phyloP scores from a whole-genome alignment of 2,888 invertebrate genomes.

The Drosophila eohydei region DNA sequence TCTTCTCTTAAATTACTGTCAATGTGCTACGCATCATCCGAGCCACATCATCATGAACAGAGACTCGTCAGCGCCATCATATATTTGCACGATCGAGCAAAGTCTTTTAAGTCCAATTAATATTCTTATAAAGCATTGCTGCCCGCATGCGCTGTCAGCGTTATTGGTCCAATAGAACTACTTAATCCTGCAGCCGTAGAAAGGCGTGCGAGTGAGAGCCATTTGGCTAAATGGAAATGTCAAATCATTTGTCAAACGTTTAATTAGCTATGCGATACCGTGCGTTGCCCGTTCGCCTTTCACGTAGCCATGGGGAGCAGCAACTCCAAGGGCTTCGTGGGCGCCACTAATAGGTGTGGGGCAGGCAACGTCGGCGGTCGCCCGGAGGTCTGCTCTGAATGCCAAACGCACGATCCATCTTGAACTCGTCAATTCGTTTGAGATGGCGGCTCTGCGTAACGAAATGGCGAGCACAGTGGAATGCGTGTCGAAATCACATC shows the following conservation, averaged over 20 bases:
- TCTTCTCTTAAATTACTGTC: conserved; percentile 57
- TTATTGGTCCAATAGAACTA: conserved; percentile 24
- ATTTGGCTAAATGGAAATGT: conserved; percentile 70
- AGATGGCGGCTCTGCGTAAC: conserved; percentile 54
- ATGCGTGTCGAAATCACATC: conserved; percentile 65
- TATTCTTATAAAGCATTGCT: conserved; percentile 13
- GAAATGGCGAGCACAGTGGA: conserved; percentile 70
- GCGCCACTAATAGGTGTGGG: conserved; percentile 48
- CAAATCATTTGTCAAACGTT: conserved; percentile 75
- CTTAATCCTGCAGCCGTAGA: conserved; percentile 51
- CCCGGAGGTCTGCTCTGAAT: conserved; percentile 35
- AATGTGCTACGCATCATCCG: conserved; percentile 49
- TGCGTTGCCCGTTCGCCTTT: background rate
- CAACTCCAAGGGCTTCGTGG: conserved; percentile 33
- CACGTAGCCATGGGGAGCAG: conserved; percentile 17
- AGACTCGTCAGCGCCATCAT: conserved; percentile 50
- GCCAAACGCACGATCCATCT: conserved; percentile 56
- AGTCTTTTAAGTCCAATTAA: conserved; percentile 42
- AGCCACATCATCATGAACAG: background rate
- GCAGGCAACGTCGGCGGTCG: conserved; percentile 51
- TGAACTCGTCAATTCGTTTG: conserved; percentile 53
- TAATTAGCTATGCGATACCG: conserved; percentile 56
- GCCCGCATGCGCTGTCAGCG: conserved; percentile 73
- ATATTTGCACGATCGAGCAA: conserved; percentile 41
- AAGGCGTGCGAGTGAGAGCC: conserved; percentile 37